phyloP scores from a whole-genome alignment of 35 echinoderm and acorn worm genomes.

The Eucidaris tribuloides region DNA sequence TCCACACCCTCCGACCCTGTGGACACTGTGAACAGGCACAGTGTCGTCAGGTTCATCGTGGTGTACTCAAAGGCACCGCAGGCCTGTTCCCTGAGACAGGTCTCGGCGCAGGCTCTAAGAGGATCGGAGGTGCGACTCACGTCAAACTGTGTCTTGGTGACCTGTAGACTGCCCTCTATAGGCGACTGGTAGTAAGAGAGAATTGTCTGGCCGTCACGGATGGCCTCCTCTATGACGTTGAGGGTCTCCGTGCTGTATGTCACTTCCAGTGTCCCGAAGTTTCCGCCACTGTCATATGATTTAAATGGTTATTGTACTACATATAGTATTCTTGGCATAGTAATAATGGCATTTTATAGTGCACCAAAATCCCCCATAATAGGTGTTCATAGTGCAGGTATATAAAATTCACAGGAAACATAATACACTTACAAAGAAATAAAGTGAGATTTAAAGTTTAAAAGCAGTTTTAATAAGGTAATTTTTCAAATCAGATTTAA shows the following conservation, averaged over 20 bases:
- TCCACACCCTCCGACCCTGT: constrained; percentile 42
- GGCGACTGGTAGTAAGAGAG: constrained; percentile 70
- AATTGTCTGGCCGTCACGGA: constrained; percentile 21
- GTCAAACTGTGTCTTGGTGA: constrained; percentile 56
- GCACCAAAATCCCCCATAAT: too few relatives aligned
- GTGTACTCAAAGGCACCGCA: constrained; percentile 84
- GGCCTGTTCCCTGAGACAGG: constrained; percentile 77
- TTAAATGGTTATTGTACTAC: too few relatives aligned
- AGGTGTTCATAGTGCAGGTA: too few relatives aligned
- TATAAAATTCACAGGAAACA: too few relatives aligned
- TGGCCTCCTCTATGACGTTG: constrained; percentile 60
- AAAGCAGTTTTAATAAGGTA: too few relatives aligned
- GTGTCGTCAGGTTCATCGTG: constrained; percentile 25
- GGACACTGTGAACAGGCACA: constrained; percentile 76
- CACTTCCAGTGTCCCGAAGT: constrained; percentile 90
- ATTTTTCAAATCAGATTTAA: too few relatives aligned
- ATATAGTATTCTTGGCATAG: too few relatives aligned
- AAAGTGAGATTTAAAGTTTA: too few relatives aligned
- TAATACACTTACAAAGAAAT: too few relatives aligned
- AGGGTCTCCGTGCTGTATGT: constrained; percentile 60
- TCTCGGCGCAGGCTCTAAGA: constrained; percentile 53
- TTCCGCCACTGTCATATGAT: constrained; percentile 66
- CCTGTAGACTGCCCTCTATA: constrained; percentile 62
- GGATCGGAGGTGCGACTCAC: constrained; percentile 53
- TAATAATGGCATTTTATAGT: too few relatives aligned